Percentiles rank a stretch among this genome's conserved stretches.
Conservation (phyloP, 1,140 invertebrate species). For the Drosophila rufa region DNA sequence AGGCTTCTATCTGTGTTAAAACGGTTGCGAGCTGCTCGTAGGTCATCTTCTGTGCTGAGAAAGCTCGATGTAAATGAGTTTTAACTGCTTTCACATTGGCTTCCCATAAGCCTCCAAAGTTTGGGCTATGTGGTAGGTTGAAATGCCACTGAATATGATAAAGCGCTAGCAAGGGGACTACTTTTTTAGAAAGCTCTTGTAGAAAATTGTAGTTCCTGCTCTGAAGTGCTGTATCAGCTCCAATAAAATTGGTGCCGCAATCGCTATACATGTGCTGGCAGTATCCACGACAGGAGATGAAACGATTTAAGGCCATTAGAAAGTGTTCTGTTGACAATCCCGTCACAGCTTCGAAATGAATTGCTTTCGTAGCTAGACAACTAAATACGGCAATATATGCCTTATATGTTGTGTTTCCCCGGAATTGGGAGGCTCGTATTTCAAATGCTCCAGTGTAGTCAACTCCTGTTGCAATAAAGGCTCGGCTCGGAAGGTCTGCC, state of each 20-base stretch:
- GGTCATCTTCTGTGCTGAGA: no score
- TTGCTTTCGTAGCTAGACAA: no score
- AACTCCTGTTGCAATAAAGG: neutral
- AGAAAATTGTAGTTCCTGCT: no score
- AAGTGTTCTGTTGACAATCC: no score
- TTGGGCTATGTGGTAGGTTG: neutral
- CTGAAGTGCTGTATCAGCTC: neutral
- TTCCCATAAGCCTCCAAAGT: neutral
- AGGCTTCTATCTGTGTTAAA: no score
- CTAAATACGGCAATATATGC: no score
- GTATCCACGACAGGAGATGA: neutral
- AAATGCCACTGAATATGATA: neutral
- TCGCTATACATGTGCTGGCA: neutral
- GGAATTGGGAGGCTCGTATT: no score
- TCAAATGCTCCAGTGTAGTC: neutral
- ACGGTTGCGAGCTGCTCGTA: no score
- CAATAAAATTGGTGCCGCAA: neutral
- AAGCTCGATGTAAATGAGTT: neutral
- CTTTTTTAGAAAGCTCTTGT: no score
- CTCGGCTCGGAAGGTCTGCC: neutral
- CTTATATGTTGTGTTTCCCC: no score
- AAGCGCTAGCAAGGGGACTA: no score
- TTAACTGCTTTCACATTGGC: neutral
- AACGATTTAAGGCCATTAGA: neutral
- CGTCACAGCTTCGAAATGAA: no score